These are phyloP conservation scores for Nemotelus pantherinus DNA, from an alignment of 2,888 invertebrate species.

Conservation along the genomic window DNA sequence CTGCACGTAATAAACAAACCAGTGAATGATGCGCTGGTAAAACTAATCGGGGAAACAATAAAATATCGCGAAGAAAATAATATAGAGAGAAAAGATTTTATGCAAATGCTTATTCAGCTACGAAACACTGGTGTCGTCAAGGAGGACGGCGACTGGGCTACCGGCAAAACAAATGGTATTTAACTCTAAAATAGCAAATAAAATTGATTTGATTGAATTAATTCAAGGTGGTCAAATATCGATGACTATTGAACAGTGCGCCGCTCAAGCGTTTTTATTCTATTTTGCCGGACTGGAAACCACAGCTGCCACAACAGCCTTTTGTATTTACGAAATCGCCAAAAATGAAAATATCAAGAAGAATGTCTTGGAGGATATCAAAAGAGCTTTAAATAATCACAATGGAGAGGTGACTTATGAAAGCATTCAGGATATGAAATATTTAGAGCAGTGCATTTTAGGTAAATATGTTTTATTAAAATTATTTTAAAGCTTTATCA, in stretches of 20 bases:
- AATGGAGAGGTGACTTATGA: conserved; percentile 57
- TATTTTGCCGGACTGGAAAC: conserved; percentile 58
- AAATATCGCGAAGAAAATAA: conserved; percentile 57
- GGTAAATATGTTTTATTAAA: conserved; percentile 52
- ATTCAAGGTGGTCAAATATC: not conserved
- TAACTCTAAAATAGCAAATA: not conserved
- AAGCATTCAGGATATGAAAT: conserved; percentile 57
- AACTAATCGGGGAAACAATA: conserved; percentile 58
- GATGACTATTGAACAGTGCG: not conserved
- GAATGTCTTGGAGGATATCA: conserved; percentile 53
- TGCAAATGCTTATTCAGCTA: conserved; percentile 59
- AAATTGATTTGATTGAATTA: not conserved
- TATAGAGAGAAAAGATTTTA: conserved; percentile 59
- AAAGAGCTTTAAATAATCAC: conserved; percentile 50
- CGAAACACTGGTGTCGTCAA: conserved; percentile 53
- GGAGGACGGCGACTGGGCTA: conserved; percentile 46
- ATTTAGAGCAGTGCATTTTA: conserved; percentile 58
- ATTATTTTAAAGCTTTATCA: not conserved
- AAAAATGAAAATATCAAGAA: conserved; percentile 54
- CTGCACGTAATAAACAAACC: not conserved
- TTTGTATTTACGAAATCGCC: conserved; percentile 57
- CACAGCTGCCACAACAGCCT: conserved; percentile 57
- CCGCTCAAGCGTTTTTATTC: conserved; percentile 21
- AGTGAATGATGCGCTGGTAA: conserved; percentile 33
- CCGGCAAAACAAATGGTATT: conserved; percentile 46